phyloP scores from a whole-genome alignment of 1,140 invertebrate genomes.

The Alviniconcha marisindica region DNA sequence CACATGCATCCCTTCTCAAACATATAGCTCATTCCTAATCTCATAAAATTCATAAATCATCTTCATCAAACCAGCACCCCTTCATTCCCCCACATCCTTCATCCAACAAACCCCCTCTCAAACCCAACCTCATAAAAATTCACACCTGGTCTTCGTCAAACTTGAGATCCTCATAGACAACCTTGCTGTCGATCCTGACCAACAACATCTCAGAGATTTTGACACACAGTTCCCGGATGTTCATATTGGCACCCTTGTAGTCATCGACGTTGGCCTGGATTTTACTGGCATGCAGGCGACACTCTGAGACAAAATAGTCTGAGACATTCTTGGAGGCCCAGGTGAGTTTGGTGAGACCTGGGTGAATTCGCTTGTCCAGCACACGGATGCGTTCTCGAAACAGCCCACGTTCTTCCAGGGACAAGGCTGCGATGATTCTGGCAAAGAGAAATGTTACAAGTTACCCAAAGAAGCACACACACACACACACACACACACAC shows the following conservation, averaged over 20 bases:
- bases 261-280: conserved; percentile 85
- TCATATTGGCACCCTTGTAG: conserved; percentile 87
- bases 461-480: too few species aligned
- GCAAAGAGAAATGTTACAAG: too few species aligned
- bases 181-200: conserved; percentile 80
- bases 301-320: conserved; percentile 87
- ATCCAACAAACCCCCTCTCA: too few species aligned
- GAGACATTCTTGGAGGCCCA: conserved; percentile 85
- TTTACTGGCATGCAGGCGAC: conserved; percentile 82
- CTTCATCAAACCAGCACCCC: too few species aligned
- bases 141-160: conserved; percentile 76
- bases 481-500: too few species aligned
- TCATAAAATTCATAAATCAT: too few species aligned
- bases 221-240: conserved; percentile 86
- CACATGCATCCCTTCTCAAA: too few species aligned
- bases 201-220: conserved; percentile 85
- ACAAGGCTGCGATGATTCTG: conserved; percentile 81
- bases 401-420: conserved; percentile 78
- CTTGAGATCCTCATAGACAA: conserved; percentile 76
- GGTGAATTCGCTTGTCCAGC: conserved; percentile 86
- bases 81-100: too few species aligned
- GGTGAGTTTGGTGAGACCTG: conserved; percentile 86
- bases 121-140: background rate
- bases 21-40: too few species aligned
- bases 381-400: conserved; percentile 79